phyloP scores from a whole-genome alignment of 2,113 vertebrate genomes.

The Indri indri region DNA sequence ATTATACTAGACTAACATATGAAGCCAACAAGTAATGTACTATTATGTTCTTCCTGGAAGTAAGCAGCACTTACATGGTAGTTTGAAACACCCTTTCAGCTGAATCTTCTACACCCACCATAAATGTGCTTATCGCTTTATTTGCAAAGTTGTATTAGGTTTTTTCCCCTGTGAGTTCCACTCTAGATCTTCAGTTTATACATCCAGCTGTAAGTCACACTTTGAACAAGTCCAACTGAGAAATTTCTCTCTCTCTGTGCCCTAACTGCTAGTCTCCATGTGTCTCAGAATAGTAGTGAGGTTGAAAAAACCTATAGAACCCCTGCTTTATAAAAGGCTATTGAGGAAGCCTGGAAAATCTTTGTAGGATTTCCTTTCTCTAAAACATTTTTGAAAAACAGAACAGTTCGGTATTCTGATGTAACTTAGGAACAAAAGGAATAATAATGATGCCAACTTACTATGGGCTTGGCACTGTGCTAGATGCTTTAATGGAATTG shows the following conservation, averaged over 20 bases:
- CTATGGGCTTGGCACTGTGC: not conserved
- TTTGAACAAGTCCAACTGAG: not conserved
- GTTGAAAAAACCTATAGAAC: not conserved
- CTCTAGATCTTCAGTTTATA: conserved; percentile 20
- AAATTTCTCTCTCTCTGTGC: not conserved
- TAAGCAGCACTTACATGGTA: not conserved
- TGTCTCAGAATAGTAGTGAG: not conserved
- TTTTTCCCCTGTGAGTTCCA: not conserved
- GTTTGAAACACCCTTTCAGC: not conserved
- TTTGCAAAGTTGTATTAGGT: not conserved
- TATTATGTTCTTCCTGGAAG: not conserved
- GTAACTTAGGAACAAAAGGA: not conserved
- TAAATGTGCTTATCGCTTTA: not conserved
- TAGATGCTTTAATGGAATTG: not conserved
- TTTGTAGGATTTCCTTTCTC: conserved; percentile 13
- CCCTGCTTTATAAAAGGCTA: conserved; percentile 2
- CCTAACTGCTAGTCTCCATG: not conserved
- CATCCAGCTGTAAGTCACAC: not conserved
- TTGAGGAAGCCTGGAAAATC: not conserved
- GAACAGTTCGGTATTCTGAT: not conserved
- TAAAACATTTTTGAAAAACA: not conserved
- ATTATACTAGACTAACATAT: not conserved
- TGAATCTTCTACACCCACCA: not conserved
- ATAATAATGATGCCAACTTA: not conserved
- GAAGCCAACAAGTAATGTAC: not conserved